These are phyloP conservation scores for Semnornis frantzii DNA, from an alignment of 2,113 vertebrate genomes.

Conservation along the genomic window DNA sequence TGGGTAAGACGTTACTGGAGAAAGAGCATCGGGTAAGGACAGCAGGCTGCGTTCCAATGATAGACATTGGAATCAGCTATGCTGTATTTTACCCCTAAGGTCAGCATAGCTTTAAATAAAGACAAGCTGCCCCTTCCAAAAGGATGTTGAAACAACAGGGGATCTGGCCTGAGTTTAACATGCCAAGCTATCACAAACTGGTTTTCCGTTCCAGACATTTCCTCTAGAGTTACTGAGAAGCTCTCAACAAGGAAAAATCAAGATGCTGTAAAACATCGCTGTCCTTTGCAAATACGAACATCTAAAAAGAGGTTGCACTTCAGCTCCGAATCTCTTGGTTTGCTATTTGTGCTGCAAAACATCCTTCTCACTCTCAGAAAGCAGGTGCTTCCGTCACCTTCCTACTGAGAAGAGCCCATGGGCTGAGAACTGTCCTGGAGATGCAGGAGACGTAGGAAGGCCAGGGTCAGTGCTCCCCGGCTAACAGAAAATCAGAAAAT, in stretches of 20 bases:
- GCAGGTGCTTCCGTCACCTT: not conserved
- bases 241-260: not conserved
- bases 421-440: not conserved
- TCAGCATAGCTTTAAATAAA: not conserved
- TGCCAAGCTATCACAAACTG: not conserved
- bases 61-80: rapidly evolving
- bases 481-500: not conserved
- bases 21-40: not conserved
- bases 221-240: not conserved
- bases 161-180: not conserved
- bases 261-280: not conserved
- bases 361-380: not conserved
- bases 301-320: not conserved
- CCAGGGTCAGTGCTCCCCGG: not conserved
- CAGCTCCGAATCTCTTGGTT: not conserved
- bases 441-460: not conserved
- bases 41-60: not conserved
- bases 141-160: not conserved
- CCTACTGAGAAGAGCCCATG: not conserved
- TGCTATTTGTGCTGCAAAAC: not conserved
- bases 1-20: rapidly evolving
- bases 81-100: not conserved
- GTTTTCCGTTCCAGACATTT: not conserved
- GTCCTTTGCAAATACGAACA: not conserved
- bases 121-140: not conserved